phyloP scores from a whole-genome alignment of 2,888 invertebrate species.

The Penaeus monodon region DNA sequence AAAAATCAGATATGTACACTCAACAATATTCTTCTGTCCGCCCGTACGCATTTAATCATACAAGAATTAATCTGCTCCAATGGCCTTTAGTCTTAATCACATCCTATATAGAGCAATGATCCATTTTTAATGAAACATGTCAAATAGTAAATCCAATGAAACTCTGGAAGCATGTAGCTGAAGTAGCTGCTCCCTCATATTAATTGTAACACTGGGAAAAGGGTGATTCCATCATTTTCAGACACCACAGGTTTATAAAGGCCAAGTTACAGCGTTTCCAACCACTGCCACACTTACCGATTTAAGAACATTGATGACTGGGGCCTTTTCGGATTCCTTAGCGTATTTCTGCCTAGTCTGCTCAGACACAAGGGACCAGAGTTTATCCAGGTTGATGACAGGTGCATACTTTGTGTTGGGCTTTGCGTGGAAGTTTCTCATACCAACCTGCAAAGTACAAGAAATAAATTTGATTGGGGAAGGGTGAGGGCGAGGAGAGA shows the following conservation, averaged over 20 bases:
- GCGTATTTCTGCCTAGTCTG: slow-evolving; percentile 88
- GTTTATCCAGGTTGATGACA: slow-evolving; percentile 92
- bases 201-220: no score
- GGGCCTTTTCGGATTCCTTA: slow-evolving; percentile 85
- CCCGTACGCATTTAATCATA: slow-evolving; percentile 47
- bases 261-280: slow-evolving; percentile 24
- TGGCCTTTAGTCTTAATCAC: slow-evolving; percentile 67
- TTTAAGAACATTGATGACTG: slow-evolving; percentile 95
- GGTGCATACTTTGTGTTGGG: slow-evolving; percentile 94
- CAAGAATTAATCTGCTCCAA: background rate
- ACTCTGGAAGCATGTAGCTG: no score
- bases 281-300: slow-evolving; percentile 80
- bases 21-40: slow-evolving; percentile 36
- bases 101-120: no score
- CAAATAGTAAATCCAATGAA: no score
- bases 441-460: slow-evolving; percentile 82
- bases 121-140: no score
- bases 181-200: no score
- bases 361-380: slow-evolving; percentile 96
- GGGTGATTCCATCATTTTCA: no score
- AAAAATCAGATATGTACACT: slow-evolving; percentile 35
- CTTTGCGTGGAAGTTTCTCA: slow-evolving; percentile 96
- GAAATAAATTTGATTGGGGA: background rate
- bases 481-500: background rate
- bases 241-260: slow-evolving; percentile 56